phyloP scores from a whole-genome alignment of 2,113 vertebrate genomes.

The Phaethon lepturus region DNA sequence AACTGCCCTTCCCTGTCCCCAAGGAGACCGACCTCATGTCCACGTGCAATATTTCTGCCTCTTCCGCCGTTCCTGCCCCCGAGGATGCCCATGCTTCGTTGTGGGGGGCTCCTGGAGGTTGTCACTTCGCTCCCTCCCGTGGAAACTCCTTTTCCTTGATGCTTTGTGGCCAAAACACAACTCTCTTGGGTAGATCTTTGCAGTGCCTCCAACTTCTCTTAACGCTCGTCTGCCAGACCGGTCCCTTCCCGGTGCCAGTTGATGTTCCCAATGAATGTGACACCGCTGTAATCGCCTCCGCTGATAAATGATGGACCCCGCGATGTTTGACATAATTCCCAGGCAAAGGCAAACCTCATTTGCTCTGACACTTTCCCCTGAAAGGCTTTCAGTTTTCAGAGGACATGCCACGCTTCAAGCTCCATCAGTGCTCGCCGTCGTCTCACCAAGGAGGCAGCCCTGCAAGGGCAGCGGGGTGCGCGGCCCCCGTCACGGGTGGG shows the following conservation, averaged over 20 bases:
- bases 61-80: neutral
- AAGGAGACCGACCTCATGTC: neutral
- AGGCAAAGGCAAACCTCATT: neutral
- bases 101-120: neutral
- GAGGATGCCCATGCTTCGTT: neutral
- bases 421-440: neutral
- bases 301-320: neutral
- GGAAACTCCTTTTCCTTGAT: neutral
- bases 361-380: neutral
- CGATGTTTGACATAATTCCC: neutral
- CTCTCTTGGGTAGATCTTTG: neutral
- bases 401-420: neutral
- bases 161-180: neutral
- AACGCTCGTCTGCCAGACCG: neutral
- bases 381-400: conserved; percentile 17
- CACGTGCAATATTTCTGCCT: conserved; percentile 30
- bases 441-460: neutral
- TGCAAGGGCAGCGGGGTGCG: neutral
- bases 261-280: conserved; percentile 12
- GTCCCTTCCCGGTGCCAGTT: neutral
- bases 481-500: accelerated
- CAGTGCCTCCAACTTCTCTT: neutral
- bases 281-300: neutral
- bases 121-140: neutral
- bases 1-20: neutral